Evolutionary conservation across 2,113 vertebrate genomes (phyloP).

Genomic region (Odontesthes bonariensis): DNA sequence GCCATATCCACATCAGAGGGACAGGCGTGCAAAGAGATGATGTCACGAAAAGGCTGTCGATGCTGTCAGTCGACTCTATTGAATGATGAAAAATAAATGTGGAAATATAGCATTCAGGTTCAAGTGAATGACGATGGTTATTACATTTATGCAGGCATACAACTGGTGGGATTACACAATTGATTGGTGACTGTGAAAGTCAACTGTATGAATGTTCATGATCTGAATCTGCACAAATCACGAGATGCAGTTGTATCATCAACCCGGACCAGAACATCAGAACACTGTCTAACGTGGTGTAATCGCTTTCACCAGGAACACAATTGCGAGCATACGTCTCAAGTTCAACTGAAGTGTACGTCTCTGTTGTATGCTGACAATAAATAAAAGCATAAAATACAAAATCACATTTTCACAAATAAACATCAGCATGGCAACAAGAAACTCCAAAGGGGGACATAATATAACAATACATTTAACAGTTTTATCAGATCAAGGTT

Average conservation of each 20-base stretch:
- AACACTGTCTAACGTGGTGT: background rate
- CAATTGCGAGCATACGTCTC: too few species aligned
- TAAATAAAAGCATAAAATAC: background rate
- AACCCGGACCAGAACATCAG: background rate
- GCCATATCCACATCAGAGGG: background rate
- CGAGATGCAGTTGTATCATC: background rate
- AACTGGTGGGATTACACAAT: too few species aligned
- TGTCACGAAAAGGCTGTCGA: background rate
- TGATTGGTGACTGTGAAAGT: too few species aligned
- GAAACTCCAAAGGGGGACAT: constrained; percentile 19
- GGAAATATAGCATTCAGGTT: too few species aligned
- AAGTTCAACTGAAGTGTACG: background rate
- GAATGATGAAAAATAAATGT: too few species aligned
- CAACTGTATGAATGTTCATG: too few species aligned
- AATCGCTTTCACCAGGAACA: background rate
- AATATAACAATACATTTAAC: constrained; percentile 1
- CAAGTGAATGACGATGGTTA: too few species aligned
- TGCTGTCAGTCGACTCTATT: too few species aligned
- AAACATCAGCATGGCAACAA: background rate
- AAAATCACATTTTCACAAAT: background rate
- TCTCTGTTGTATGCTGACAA: background rate
- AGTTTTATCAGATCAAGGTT: background rate
- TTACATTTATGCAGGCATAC: too few species aligned
- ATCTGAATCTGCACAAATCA: too few species aligned
- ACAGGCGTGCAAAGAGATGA: background rate